phyloP scores from a whole-genome alignment of 2,113 vertebrate species.

The Rhombomys opimus region DNA sequence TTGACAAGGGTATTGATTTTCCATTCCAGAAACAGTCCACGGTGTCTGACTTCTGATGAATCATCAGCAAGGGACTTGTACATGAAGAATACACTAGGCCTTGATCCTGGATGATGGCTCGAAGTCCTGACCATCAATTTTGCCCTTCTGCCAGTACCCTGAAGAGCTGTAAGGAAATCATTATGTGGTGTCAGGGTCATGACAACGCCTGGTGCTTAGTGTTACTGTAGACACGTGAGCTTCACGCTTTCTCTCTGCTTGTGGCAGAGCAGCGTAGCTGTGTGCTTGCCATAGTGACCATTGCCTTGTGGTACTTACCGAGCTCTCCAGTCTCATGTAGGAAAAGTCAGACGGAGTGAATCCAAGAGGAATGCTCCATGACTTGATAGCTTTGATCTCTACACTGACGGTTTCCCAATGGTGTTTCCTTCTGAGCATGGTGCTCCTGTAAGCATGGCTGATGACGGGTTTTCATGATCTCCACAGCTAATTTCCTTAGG shows the following conservation, averaged over 20 bases:
- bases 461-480: not conserved
- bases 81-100: not conserved
- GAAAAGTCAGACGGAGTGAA: not conserved
- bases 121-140: not conserved
- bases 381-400: not conserved
- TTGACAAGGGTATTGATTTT: constrained; percentile 45
- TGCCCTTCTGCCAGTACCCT: not conserved
- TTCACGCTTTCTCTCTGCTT: not conserved
- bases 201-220: not conserved
- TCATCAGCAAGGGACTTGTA: constrained; percentile 33
- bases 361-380: not conserved
- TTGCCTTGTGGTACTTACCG: not conserved
- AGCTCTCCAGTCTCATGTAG: not conserved
- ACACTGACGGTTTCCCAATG: not conserved
- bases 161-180: not conserved
- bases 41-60: not conserved
- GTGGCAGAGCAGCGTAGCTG: not conserved
- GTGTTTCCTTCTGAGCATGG: not conserved
- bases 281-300: not conserved
- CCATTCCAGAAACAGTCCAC: not conserved
- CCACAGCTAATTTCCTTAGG: not conserved
- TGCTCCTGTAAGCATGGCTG: not conserved
- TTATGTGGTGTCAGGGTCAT: not conserved
- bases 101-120: constrained; percentile 18
- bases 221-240: not conserved